A percentile compares a stretch with the other conserved stretches of the same genome.
Evolutionary conservation across 2,888 invertebrate species (phyloP).

Genomic region (Erpobdella octoculata): DNA sequence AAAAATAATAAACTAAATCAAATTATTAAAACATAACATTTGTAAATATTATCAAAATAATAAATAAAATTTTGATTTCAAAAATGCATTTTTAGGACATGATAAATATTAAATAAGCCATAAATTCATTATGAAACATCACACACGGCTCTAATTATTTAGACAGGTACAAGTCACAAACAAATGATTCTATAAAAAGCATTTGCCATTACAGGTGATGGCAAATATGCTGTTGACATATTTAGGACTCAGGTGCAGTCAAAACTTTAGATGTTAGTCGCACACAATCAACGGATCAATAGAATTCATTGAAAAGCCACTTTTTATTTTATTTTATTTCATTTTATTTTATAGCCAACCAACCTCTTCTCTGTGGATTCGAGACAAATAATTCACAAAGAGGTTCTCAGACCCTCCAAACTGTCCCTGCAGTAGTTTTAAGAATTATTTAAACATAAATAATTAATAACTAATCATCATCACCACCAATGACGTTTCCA

Average conservation of each 20-base stretch:
- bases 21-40: too few species aligned
- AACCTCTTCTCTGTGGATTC: conserved; percentile 92
- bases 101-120: too few species aligned
- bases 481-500: neutral
- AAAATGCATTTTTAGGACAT: too few species aligned
- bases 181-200: neutral
- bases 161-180: neutral
- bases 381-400: conserved; percentile 93
- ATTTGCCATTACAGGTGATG: neutral
- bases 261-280: too few species aligned
- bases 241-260: too few species aligned
- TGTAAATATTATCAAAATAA: too few species aligned
- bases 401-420: conserved; percentile 71
- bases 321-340: neutral
- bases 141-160: too few species aligned
- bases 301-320: neutral
- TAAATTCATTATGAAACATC: too few species aligned
- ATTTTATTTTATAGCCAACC: too few species aligned
- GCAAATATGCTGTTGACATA: too few species aligned
- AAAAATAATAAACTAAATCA: too few species aligned
- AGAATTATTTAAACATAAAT: neutral
- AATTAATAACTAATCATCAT: neutral
- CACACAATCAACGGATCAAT: neutral
- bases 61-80: too few species aligned
- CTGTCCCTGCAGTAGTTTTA: conserved; percentile 37